Evolutionary conservation across 2,797 vertebrate genomes (phyloP), one percentile per base, ranked within the genome.

Genomic region (Galago senegalensis): DNA sequence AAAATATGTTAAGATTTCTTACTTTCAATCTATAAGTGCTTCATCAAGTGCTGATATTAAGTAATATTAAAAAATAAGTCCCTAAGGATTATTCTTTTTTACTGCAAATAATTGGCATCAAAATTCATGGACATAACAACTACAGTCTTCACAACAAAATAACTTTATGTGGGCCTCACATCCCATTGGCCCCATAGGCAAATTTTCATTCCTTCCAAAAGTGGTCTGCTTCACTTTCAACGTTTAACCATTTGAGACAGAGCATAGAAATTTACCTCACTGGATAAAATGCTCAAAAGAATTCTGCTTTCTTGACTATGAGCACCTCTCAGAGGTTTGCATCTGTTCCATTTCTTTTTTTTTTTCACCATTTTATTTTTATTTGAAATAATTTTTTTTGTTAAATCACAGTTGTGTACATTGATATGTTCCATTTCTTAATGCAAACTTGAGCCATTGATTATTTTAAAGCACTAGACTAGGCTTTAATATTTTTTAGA

Each of bases 1-100:
- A 97, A 97, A 93, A 90, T 96, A 92, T 61, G 73, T 95, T 97
- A 98, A 97, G 82, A 67, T 98, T 97, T 98, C 95, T 97, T 93
- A 97, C 76, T 97, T 98, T 80, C 34, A 94, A 98, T 97, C 95
- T 96, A 98, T 97, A 97, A 67, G 46, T 96, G 89, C 94, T 96
- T 94, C 86, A 97, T 96, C 94, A 93, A 98, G 96, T 97, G 97
- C 61, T 84, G 34, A 61, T 96, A 97, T 95, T 96, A 97, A 97
- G 94, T 97, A 81, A 92, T 86, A 97, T 97, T 23, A 5, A 70
- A 84, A 92, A 97, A 77, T 85, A 67, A 87, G 10, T 94, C 88
- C 94, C 96, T 89, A 60, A 2, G 96, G 94, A 96, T 94, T 95
- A 97, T 17, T 97, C 89, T 88, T 63, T 98, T 98, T 97, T 95